These are phyloP conservation scores for Drosophila nigricruria DNA, from an alignment of 2,888 invertebrate genomes.

Conservation along the genomic window DNA sequence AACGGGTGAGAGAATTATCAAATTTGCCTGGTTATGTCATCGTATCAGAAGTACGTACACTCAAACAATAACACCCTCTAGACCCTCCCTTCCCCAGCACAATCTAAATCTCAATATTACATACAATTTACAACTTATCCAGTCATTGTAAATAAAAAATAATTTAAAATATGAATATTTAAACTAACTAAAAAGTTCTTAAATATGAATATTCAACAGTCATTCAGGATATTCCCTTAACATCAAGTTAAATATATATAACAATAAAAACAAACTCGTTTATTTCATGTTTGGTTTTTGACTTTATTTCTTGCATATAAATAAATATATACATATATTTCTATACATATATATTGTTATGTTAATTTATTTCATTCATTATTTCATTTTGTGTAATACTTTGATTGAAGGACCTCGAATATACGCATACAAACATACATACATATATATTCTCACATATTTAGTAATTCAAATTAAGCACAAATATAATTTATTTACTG, in stretches of 20 bases:
- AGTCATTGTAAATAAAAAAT: too few species aligned
- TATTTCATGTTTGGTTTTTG: constrained; percentile 59
- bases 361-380: constrained; percentile 10
- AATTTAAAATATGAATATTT: too few species aligned
- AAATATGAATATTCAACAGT: background rate
- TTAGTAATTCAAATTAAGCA: constrained; percentile 69
- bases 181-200: too few species aligned
- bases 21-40: background rate
- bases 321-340: constrained; percentile 50
- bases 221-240: background rate
- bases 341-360: constrained; percentile 36
- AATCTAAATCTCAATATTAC: too few species aligned
- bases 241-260: background rate
- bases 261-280: constrained; percentile 1
- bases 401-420: constrained; percentile 79
- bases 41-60: too few species aligned
- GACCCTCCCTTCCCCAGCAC: too few species aligned
- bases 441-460: constrained; percentile 40
- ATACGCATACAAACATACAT: constrained; percentile 38
- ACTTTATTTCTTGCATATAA: constrained; percentile 66
- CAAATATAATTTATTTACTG: constrained; percentile 61
- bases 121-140: too few species aligned
- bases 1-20: too few species aligned
- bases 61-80: too few species aligned
- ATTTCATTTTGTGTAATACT: constrained; percentile 68